These are phyloP conservation scores for Cryptotermes secundus DNA, from an alignment of 1,140 invertebrate species.

Conservation along the genomic window DNA sequence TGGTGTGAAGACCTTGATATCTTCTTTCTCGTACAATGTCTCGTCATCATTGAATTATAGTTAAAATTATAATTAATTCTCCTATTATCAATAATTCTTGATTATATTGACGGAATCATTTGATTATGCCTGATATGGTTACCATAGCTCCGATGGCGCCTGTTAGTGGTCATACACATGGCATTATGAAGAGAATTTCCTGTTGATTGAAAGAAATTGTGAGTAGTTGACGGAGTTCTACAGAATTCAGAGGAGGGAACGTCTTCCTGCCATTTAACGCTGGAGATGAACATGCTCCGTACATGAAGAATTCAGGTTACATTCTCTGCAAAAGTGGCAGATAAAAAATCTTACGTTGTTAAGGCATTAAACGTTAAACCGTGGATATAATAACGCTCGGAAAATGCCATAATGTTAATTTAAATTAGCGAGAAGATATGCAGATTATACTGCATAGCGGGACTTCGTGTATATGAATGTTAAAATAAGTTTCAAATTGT, in stretches of 20 bases:
- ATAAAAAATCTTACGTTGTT: conserved; percentile 22
- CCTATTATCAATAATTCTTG: too few relatives aligned
- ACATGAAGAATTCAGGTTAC: neutral
- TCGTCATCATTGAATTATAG: too few relatives aligned
- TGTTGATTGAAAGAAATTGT: neutral
- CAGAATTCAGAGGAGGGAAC: neutral
- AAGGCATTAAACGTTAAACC: conserved; percentile 12
- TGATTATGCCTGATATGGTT: too few relatives aligned
- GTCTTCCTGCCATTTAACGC: neutral
- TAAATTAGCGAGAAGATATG: conserved; percentile 40
- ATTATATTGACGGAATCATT: too few relatives aligned
- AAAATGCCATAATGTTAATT: conserved; percentile 38
- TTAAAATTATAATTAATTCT: too few relatives aligned
- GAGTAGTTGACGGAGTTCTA: neutral
- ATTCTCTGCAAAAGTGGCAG: neutral
- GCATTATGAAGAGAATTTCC: neutral
- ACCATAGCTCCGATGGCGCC: too few relatives aligned
- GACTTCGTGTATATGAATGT: conserved; percentile 48
- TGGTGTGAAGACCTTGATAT: too few relatives aligned
- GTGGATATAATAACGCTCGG: conserved; percentile 29
- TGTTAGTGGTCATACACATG: too few relatives aligned
- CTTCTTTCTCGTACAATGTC: too few relatives aligned
- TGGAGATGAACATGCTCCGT: neutral
- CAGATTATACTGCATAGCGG: conserved; percentile 35
- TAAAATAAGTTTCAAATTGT: conserved; percentile 54